Evolutionary conservation across 1,140 invertebrate species (phyloP), one percentile per base, ranked within the genome.

Genomic region (Xylocopa sonorina): DNA sequence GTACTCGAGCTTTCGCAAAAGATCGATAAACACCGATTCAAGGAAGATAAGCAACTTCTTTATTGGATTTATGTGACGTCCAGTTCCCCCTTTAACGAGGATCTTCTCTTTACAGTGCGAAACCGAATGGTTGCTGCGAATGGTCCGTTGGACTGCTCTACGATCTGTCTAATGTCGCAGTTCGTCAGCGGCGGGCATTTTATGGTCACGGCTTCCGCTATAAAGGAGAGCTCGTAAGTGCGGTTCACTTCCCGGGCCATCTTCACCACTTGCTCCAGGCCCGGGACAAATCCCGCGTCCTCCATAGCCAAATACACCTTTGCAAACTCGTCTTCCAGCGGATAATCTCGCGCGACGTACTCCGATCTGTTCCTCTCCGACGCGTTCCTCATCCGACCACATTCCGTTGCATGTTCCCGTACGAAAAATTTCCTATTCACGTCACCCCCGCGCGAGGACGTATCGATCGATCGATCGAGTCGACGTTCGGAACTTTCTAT

Each of bases 241-340:
- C 94, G 94, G 80, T 86, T 86, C 3, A 75, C 67, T 29, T 73
- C 24, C 24, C 95, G 90, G 0, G 99, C 97, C 76, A 97, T 94
- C 21, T 94, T 91, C 0, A 98, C 90, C 0, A 97, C 98, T 79
- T 96, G 95, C 0, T 96, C 95, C 16, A 97, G 93, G 3, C 94
- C 95, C 21, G 94, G 93, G 0, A 98, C 98, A 43, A 99, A 94
- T 0, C 93, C 94, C 0, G 97, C 96, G 83, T 98, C 97, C 85
- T 96, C 95, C 97, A 99, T 99, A 7, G 97, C 96, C 89, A 98
- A 96, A 97, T 98, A 99, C 95, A 99, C 98, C 92, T 98, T 99
- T 1, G 97, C 98, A 90, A 98, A 99, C 88, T 98, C 99, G 90
- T 99, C 97, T 83, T 97, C 97, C 0, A 99, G 97, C 0, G 98